phyloP scores from a whole-genome alignment of 2,797 vertebrate species.

The Enteromius unitaeniatus region DNA sequence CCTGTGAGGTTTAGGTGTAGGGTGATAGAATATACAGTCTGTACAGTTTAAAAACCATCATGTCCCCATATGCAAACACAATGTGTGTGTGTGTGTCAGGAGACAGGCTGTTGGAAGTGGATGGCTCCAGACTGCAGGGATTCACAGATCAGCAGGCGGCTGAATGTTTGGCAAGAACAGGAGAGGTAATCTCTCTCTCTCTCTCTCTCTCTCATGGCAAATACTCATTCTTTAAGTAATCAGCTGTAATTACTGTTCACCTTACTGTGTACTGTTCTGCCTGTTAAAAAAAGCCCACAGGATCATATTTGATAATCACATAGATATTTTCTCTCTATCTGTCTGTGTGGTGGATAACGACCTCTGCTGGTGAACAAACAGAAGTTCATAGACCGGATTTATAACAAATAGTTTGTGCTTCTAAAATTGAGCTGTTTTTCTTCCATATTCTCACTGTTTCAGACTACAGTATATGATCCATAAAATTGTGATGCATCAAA shows the following conservation, averaged over 20 bases:
- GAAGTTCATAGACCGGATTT: too few species aligned
- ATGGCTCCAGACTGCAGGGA: constrained; percentile 78
- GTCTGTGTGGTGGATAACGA: too few species aligned
- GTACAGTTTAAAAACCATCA: too few species aligned
- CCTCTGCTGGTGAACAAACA: too few species aligned
- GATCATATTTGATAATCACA: background rate
- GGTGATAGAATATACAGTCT: too few species aligned
- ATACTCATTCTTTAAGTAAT: background rate
- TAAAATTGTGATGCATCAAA: background rate
- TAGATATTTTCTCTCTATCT: too few species aligned
- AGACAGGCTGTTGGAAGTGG: constrained; percentile 84
- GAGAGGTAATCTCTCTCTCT: constrained; percentile 73
- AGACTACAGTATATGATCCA: background rate
- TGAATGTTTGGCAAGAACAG: constrained; percentile 82
- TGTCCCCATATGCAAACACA: too few species aligned
- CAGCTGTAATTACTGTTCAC: background rate
- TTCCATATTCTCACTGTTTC: background rate
- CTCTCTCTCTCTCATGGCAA: background rate
- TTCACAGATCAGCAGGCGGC: constrained; percentile 87
- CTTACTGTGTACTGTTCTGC: background rate
- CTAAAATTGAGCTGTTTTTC: too few species aligned
- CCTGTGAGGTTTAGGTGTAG: too few species aligned
- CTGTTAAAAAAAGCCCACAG: background rate
- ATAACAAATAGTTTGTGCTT: too few species aligned
- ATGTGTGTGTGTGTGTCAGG: constrained; percentile 69